Evolutionary conservation across 2,888 invertebrate genomes (phyloP), one percentile per base, ranked within the genome.

Genomic region (Cyaniris semiargus): DNA sequence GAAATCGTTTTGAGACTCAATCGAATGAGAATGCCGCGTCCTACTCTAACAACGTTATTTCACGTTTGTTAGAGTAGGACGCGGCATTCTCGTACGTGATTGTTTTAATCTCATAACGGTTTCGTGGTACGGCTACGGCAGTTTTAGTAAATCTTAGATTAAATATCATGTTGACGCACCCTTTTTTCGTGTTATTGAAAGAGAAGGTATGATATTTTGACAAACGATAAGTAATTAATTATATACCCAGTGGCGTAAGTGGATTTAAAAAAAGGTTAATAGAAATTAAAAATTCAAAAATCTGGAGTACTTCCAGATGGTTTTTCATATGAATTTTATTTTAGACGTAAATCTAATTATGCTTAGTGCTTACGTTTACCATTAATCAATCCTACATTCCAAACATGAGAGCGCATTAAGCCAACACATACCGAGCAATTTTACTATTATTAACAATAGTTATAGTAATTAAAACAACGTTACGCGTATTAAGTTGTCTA

Each of bases 401-500:
- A 13, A 27, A 66, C 66, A 66, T 31, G 66, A 66, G 27, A 66
- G 66, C 66, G 27, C 66, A 66, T 66, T 66, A 66, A 66, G 31
- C 27, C 13, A 66, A 66, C 66, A 66, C 66, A 66, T 15, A 31
- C 27, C 66, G 13, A 66, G 27, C 66, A 66, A 66, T 66, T 66
- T 66, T 66, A 27, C 18, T 31, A 27, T 66, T 66, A 66, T 66
- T 66, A 66, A 18, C 5, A 31, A 66, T 66, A 15, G 27, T 66
- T 48, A 48, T 53, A 53, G 53, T 48, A 53, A 53, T 53, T 48
- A 74, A 74, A 53, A 74, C 48, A 27, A 23, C 23, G 44, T 44
- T 44, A 38, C 71, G 38, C 34, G 34, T 15, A 72, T 74, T 48
- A 74, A 74, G 74, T 48, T 74, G 74, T 74, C 74, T 48, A 48